A percentile compares a stretch with the other conserved stretches of the same genome.
Conservation (phyloP, 2,888 invertebrate genomes). For the Meganola albula region DNA sequence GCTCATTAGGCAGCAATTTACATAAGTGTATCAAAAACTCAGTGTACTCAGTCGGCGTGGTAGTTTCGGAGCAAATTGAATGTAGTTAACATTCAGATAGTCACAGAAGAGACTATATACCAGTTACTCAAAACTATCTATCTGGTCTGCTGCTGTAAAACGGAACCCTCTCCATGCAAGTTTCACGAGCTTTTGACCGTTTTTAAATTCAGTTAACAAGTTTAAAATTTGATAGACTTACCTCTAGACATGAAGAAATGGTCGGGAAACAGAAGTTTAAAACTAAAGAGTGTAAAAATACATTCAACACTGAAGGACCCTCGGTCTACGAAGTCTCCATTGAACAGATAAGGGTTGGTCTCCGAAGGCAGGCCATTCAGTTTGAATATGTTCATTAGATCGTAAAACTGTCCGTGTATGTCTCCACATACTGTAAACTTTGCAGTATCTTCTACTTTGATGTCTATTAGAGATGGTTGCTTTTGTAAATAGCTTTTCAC, state of each 20-base stretch:
- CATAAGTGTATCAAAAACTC: no score
- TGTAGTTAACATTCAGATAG: no score
- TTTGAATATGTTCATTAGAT: slow-evolving; percentile 97
- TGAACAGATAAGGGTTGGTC: slow-evolving; percentile 97
- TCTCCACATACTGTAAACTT: slow-evolving; percentile 99
- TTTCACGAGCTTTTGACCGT: no score
- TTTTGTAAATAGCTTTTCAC: slow-evolving; percentile 89
- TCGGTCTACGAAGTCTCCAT: slow-evolving; percentile 99
- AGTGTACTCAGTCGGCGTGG: no score
- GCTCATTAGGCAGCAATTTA: no score
- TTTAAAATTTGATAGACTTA: no score
- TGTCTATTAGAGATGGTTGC: slow-evolving; percentile 93
- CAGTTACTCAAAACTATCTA: no score
- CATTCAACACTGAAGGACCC: slow-evolving; percentile 99
- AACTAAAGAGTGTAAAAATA: slow-evolving; percentile 97
- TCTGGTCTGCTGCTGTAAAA: no score
- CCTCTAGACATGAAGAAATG: slow-evolving; percentile 99
- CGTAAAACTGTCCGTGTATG: slow-evolving; percentile 99
- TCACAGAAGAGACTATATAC: no score
- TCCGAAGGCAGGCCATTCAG: slow-evolving; percentile 97
- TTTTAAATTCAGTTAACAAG: no score
- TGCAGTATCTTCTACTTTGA: slow-evolving; percentile 88
- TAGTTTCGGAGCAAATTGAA: no score
- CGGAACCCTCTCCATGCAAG: no score
- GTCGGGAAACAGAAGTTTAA: slow-evolving; percentile 96